Evolutionary conservation across 2,888 invertebrate species (phyloP).

Genomic region (Nineta flava): DNA sequence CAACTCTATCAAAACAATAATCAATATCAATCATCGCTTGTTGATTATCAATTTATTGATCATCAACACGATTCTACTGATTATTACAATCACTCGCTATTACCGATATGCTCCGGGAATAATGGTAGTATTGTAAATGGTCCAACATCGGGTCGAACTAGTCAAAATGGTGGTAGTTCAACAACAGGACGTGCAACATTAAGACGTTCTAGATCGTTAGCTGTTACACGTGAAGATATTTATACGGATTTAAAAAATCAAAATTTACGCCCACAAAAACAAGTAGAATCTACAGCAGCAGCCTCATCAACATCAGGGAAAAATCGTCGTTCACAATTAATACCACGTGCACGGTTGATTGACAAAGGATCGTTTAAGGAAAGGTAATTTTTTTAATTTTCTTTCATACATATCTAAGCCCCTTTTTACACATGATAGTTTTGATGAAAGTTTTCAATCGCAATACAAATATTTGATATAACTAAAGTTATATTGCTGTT

Average conservation of each 20-base stretch:
- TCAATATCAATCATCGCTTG: not conserved
- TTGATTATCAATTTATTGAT: not conserved
- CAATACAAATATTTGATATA: too few relatives aligned
- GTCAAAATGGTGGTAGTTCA: not conserved
- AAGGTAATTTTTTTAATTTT: slow-evolving; percentile 39
- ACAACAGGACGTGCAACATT: slow-evolving; percentile 20
- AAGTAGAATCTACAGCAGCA: slow-evolving; percentile 27
- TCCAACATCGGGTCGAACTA: not conserved
- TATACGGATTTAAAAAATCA: slow-evolving; percentile 52
- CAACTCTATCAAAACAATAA: not conserved
- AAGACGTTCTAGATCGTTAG: slow-evolving; percentile 53
- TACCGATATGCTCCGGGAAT: too few relatives aligned
- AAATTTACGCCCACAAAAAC: slow-evolving; percentile 17
- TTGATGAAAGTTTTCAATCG: too few relatives aligned
- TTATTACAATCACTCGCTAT: not conserved
- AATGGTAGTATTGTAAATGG: not conserved
- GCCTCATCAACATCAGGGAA: slow-evolving; percentile 18
- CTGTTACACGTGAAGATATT: slow-evolving; percentile 62
- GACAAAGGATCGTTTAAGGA: slow-evolving; percentile 59
- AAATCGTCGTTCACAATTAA: slow-evolving; percentile 55
- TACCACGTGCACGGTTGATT: slow-evolving; percentile 64
- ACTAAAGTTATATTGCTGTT: too few relatives aligned
- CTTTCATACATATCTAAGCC: not conserved
- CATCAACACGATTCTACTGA: too few relatives aligned
- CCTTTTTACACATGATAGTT: too few relatives aligned